Evolutionary conservation across 2,113 vertebrate species (phyloP), one percentile per base, ranked within the genome.

Genomic region (Crypturellus undulatus): DNA sequence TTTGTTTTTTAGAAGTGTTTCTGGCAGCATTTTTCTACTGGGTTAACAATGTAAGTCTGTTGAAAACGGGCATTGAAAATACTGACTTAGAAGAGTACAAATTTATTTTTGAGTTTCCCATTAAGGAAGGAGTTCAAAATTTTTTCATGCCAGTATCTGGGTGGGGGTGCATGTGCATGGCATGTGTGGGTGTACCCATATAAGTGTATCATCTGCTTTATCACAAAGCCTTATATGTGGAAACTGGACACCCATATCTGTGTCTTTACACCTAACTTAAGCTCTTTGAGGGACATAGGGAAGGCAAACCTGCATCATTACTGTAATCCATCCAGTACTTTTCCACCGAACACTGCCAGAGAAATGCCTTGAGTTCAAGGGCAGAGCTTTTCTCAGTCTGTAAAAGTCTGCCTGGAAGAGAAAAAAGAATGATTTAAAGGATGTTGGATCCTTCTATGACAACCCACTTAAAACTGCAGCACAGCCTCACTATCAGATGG

Each of bases 361-460:
- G 62, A 84, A 81, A 84, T 47, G 60, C 22, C 63, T 92, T 10
- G 28, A 18, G 36, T 82, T 79, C 78, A 83, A 93, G 68, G 49
- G 56, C 71, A 94, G 43, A 91, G 21, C n/a, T 85, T 77, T 87
- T 45, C 51, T 78, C 51, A 70, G 71, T 60, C 20, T 9, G 1
- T 14, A 45, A 78, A 92, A 89, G 42, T 15, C 81, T 92, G 63
- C 9, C 40, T 85, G 59, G 42, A 70, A 89, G 54, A 96, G 59
- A 49, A 49, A 49, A 79, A 93, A 91, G 91, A 65, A 18, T 59
- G 59, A 52, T 87, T 83, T 85, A 62, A 83, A 77, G 36, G 62
- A 47, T 70, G 14, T 79, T 79, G 79, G 45, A 83, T 90, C 54
- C 26, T 73, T 83, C 42, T 62, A 36, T 43, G 47, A 64, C 56